A percentile compares a stretch with the other conserved stretches of the same genome.
phyloP scores from a whole-genome alignment of 1,140 invertebrate genomes.

The Andricus grossulariae region DNA sequence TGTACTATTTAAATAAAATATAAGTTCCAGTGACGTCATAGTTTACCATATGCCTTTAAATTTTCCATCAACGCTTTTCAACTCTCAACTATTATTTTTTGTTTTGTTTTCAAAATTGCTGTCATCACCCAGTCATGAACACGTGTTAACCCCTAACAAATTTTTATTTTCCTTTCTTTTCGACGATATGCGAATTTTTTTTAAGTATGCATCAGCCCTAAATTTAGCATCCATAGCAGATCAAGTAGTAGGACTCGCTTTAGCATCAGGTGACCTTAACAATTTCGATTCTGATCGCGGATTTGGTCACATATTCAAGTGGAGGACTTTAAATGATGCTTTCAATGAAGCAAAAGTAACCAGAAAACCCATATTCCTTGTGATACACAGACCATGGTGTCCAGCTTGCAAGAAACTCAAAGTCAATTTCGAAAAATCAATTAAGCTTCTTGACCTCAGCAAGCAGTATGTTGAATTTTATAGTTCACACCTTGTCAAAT shows the following conservation, averaged over 20 bases:
- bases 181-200: constrained; percentile 26
- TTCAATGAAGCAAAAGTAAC: constrained; percentile 54
- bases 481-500: not conserved
- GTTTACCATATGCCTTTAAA: too few relatives aligned
- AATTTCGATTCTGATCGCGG: constrained; percentile 39
- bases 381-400: constrained; percentile 59
- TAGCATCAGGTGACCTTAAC: not conserved
- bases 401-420: constrained; percentile 59
- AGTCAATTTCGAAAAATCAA: constrained; percentile 56
- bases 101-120: not conserved
- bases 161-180: not conserved
- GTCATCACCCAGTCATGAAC: not conserved
- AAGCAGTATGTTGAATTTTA: constrained; percentile 50
- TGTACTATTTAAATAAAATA: too few relatives aligned
- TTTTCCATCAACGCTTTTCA: not conserved
- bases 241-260: constrained; percentile 36
- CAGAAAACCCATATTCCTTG: constrained; percentile 61
- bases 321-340: constrained; percentile 53
- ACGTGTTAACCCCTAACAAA: constrained; percentile 27
- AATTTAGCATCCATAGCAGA: constrained; percentile 40
- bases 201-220: constrained; percentile 26
- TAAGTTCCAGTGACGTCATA: too few relatives aligned
- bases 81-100: not conserved
- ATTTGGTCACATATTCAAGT: constrained; percentile 58
- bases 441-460: constrained; percentile 62